phyloP scores from a whole-genome alignment of 1,140 invertebrate genomes.

The Sesamia nonagrioides region DNA sequence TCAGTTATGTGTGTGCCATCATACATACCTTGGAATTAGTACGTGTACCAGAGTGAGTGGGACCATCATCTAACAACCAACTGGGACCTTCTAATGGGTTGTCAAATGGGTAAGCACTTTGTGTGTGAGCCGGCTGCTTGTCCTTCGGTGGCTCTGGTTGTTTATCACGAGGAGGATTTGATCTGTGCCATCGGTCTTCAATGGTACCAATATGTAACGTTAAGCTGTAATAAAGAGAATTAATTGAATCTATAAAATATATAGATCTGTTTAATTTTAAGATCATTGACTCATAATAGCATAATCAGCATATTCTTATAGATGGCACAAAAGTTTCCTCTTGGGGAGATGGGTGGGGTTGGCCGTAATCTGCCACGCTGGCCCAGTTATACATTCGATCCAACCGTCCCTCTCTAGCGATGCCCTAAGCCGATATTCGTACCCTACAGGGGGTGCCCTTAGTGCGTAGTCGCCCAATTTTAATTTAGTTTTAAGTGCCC shows the following conservation, averaged over 20 bases:
- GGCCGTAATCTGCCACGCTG: too few species aligned
- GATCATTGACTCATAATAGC: background rate
- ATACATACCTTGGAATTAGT: background rate
- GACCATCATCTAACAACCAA: constrained; percentile 67
- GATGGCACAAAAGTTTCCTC: too few species aligned
- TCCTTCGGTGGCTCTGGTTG: background rate
- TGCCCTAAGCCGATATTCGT: too few species aligned
- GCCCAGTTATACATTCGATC: too few species aligned
- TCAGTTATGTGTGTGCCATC: too few species aligned
- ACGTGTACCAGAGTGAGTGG: background rate
- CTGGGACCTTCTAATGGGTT: constrained; percentile 77
- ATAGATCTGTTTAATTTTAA: background rate
- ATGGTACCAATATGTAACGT: background rate
- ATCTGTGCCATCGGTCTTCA: background rate
- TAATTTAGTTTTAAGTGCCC: too few species aligned
- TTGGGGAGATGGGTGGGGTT: too few species aligned
- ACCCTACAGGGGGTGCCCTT: too few species aligned
- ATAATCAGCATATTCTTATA: background rate
- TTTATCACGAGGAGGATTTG: background rate
- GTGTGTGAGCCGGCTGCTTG: background rate
- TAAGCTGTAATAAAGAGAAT: background rate
- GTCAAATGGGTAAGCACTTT: background rate
- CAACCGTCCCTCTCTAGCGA: too few species aligned
- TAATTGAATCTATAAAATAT: background rate
- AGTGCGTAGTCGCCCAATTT: too few species aligned